These are phyloP conservation scores for Desoria tigrina DNA, from an alignment of 2,888 invertebrate genomes.

Conservation along the genomic window DNA sequence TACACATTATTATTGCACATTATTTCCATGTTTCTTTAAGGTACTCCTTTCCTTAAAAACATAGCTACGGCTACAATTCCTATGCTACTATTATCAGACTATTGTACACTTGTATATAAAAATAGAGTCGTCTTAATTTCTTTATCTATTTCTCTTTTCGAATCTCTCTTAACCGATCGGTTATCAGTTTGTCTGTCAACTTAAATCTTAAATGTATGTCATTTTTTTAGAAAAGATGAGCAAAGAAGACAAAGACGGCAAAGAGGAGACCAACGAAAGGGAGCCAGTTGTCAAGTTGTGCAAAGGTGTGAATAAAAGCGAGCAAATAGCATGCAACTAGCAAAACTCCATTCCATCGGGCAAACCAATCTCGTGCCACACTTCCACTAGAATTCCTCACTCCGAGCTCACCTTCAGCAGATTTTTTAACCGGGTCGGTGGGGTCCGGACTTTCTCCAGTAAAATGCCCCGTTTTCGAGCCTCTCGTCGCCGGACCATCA, in stretches of 20 bases:
- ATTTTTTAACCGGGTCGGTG: constrained; percentile 26
- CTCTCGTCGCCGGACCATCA: not conserved
- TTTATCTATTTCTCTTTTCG: too few relatives aligned
- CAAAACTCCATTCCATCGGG: constrained; percentile 52
- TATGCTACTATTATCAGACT: too few relatives aligned
- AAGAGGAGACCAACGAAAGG: constrained; percentile 73
- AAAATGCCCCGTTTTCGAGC: not conserved
- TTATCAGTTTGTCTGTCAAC: too few relatives aligned
- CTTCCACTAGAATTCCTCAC: constrained; percentile 27
- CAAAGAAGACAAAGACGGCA: constrained; percentile 59
- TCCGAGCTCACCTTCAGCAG: constrained; percentile 45
- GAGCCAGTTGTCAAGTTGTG: constrained; percentile 69
- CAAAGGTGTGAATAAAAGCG: constrained; percentile 70
- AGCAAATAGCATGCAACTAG: constrained; percentile 73
- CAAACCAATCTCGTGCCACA: constrained; percentile 40
- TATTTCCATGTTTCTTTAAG: too few relatives aligned
- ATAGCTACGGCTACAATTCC: too few relatives aligned
- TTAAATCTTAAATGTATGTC: too few relatives aligned
- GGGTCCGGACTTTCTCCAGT: not conserved
- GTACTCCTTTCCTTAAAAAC: too few relatives aligned
- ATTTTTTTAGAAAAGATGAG: constrained; percentile 46
- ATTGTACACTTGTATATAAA: too few relatives aligned
- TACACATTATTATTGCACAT: too few relatives aligned
- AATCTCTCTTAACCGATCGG: too few relatives aligned
- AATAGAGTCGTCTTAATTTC: too few relatives aligned